phyloP scores from a whole-genome alignment of 2,113 vertebrate species.

The Butorides virescens region DNA sequence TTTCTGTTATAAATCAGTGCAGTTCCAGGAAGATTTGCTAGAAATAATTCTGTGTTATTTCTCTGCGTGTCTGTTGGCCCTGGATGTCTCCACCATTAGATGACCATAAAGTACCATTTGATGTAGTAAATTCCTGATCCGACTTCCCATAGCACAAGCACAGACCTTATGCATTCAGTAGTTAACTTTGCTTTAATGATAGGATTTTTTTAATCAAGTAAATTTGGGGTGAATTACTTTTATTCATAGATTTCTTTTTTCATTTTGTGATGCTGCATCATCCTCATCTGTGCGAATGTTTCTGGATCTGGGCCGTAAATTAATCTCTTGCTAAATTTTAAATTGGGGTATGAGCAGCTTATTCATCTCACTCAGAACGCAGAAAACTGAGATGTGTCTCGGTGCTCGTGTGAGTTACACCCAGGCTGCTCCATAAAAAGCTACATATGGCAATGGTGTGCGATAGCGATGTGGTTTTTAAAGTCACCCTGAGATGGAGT shows the following conservation, averaged over 20 bases:
- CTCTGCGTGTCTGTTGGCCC: not conserved
- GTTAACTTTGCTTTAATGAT: not conserved
- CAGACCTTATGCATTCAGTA: not conserved
- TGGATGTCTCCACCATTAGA: not conserved
- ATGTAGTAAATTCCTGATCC: not conserved
- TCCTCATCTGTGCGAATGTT: not conserved
- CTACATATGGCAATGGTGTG: not conserved
- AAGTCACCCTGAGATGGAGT: slow-evolving; percentile 6
- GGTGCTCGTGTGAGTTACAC: not conserved
- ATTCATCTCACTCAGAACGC: not conserved
- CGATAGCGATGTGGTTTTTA: not conserved
- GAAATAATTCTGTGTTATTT: not conserved
- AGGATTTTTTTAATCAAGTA: not conserved
- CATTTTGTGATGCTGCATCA: not conserved
- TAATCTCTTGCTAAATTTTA: not conserved
- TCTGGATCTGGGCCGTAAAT: not conserved
- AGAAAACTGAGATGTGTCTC: not conserved
- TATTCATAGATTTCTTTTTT: not conserved
- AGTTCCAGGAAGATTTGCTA: not conserved
- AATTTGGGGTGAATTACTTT: not conserved
- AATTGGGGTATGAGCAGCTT: not conserved
- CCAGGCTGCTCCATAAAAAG: not conserved
- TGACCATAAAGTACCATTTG: not conserved
- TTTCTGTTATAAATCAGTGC: not conserved
- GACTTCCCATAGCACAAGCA: not conserved